Base-by-base conservation (phyloP, 2,113 vertebrate genomes). In the Eurypyga helias region DNA sequence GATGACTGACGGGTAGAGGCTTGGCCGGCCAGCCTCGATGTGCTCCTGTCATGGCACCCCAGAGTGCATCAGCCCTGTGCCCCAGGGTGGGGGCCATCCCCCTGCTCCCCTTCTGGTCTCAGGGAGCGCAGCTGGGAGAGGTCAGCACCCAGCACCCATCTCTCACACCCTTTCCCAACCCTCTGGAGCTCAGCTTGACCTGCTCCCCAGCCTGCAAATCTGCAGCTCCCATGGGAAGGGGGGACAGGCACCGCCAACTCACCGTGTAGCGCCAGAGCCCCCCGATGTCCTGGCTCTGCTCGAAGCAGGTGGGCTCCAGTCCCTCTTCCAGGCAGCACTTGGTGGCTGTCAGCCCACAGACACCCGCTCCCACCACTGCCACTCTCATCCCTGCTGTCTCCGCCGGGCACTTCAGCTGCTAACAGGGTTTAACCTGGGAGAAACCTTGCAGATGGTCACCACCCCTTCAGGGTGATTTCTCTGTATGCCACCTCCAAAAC, bases 261-360 rank as follows among this genome's bases (percentile, higher is more conserved):
- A 99, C 99, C 65, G 97, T 98, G 83, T 98, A 99, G 69, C 91
- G 98, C 99, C 99, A 99, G 17, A 99, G 29, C 13, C 98, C 99
- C 0, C 98, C 98, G 10, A 99, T 98, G 96, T 98, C 98, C 66
- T 86, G 55, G 62, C 98, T 98, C 90, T 97, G 98, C 94, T 99
- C 98, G 5, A 99, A 99, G 97, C 99, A 99, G 41, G 97, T 98
- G 9, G 99, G 99, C 81, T 98, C 97, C 95, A 99, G 95, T 9
- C 97, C 98, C 71, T 99, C 99, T 1, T 99, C 99, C 25, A 99
- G 88, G 92, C 98, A 99, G 94, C 96, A 97, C 84, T 99, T 99
- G 77, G 98, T 98, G 73, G 98, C 98, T 7, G 90, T 71, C 89
- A 99, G 97, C 58, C 99, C 99, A 4, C 98, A 98, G 72, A 97